A percentile compares a stretch with the other conserved stretches of the same genome.
phyloP scores from a whole-genome alignment of 2,888 invertebrate species.

The Periphyllus acericola region DNA sequence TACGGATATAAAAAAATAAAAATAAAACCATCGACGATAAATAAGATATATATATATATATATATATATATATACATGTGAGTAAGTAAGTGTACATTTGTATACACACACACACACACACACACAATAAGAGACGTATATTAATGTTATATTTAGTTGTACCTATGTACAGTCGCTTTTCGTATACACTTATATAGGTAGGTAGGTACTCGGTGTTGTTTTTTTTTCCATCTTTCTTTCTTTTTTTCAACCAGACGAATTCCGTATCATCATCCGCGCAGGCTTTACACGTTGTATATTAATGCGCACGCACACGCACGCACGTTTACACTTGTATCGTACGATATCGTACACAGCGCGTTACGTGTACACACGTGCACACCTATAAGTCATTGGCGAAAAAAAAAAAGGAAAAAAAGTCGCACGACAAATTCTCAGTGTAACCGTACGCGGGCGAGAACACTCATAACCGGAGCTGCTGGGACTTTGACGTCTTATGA shows the following conservation, averaged over 20 bases:
- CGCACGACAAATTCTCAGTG: too few relatives aligned
- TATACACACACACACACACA: too few relatives aligned
- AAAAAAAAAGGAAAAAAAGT: too few relatives aligned
- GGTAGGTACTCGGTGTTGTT: background rate
- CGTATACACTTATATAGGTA: background rate
- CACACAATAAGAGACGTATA: background rate
- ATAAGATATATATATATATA: conserved; percentile 13
- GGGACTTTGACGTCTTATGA: too few relatives aligned
- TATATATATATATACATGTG: background rate
- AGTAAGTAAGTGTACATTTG: too few relatives aligned
- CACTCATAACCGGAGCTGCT: too few relatives aligned
- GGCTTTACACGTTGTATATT: too few relatives aligned
- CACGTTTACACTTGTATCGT: background rate
- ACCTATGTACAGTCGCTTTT: background rate
- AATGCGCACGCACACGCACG: background rate
- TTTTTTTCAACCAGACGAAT: conserved; percentile 1
- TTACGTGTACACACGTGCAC: background rate
- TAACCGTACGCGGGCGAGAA: too few relatives aligned
- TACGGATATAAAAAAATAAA: conserved; percentile 7
- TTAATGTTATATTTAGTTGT: background rate
- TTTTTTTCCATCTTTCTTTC: background rate
- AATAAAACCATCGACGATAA: conserved; percentile 12
- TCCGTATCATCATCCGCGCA: background rate
- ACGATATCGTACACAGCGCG: too few relatives aligned
- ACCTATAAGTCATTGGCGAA: background rate